phyloP scores from a whole-genome alignment of 1,140 invertebrate genomes.

The Zophobas morio region DNA sequence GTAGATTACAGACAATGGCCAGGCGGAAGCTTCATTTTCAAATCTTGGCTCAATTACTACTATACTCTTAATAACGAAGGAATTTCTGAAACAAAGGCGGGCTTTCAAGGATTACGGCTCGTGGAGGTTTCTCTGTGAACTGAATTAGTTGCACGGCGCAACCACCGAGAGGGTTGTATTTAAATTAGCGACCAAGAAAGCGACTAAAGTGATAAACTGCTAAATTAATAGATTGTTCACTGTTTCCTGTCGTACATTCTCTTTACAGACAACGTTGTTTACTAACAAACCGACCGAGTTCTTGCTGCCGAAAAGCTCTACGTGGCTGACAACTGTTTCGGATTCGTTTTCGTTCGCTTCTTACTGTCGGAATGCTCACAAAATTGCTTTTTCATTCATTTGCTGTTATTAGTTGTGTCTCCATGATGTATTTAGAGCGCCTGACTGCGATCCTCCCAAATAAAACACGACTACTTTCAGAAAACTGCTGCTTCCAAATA shows the following conservation, averaged over 20 bases:
- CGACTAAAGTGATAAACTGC: constrained; percentile 50
- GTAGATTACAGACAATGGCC: constrained; percentile 38
- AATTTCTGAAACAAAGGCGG: constrained; percentile 54
- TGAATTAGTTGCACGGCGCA: constrained; percentile 48
- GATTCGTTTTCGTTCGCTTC: neutral
- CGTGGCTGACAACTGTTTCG: constrained; percentile 19
- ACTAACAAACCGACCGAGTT: constrained; percentile 40
- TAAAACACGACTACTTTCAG: too few species aligned
- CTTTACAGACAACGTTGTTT: constrained; percentile 40
- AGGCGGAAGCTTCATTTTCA: constrained; percentile 41
- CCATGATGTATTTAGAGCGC: too few species aligned
- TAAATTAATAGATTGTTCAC: constrained; percentile 55
- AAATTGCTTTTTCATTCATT: constrained; percentile 20
- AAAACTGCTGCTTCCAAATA: too few species aligned
- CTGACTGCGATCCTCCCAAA: too few species aligned
- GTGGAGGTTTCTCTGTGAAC: constrained; percentile 45
- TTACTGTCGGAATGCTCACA: neutral
- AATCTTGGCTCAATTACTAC: constrained; percentile 50
- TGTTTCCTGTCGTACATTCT: constrained; percentile 32
- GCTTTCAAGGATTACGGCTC: constrained; percentile 48
- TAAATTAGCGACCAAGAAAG: constrained; percentile 56
- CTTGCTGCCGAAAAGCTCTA: constrained; percentile 13
- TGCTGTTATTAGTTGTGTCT: too few species aligned
- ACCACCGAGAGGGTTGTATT: constrained; percentile 53
- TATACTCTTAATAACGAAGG: constrained; percentile 55